These are phyloP conservation scores for Cichladusa arquata DNA, from an alignment of 2,113 vertebrate genomes.

Conservation along the genomic window DNA sequence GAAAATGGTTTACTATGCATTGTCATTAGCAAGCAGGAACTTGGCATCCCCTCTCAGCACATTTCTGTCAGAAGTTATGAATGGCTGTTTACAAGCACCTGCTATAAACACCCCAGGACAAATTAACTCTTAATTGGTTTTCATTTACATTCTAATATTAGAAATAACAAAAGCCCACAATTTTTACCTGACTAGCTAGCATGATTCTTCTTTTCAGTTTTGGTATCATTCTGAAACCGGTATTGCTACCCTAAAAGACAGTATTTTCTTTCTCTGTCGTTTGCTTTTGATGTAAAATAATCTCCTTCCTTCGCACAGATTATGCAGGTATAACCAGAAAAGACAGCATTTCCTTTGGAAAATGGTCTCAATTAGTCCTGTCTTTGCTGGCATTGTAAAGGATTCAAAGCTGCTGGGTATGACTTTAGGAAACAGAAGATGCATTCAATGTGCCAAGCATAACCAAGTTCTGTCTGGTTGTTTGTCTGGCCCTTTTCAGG, in stretches of 20 bases:
- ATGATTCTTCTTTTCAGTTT: neutral
- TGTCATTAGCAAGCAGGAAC: neutral
- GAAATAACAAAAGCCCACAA: neutral
- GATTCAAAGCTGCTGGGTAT: neutral
- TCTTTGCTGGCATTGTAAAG: neutral
- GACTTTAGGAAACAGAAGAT: neutral
- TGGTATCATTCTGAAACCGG: neutral
- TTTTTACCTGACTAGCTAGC: conserved; percentile 46
- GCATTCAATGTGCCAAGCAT: neutral
- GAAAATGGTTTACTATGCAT: neutral
- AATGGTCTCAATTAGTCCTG: neutral
- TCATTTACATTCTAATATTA: neutral
- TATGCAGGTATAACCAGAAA: neutral
- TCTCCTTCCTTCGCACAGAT: neutral
- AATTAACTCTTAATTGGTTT: neutral
- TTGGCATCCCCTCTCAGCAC: neutral
- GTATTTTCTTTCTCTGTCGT: neutral
- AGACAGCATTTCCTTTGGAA: neutral
- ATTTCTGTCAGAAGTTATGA: neutral
- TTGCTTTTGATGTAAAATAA: neutral
- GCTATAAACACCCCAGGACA: neutral
- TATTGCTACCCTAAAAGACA: neutral
- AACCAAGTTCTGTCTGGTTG: neutral
- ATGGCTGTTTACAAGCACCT: neutral
- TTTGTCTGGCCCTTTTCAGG: neutral